Evolutionary conservation across 2,888 invertebrate species (phyloP), one percentile per base, ranked within the genome.

Genomic region (Heliconius charithonia): DNA sequence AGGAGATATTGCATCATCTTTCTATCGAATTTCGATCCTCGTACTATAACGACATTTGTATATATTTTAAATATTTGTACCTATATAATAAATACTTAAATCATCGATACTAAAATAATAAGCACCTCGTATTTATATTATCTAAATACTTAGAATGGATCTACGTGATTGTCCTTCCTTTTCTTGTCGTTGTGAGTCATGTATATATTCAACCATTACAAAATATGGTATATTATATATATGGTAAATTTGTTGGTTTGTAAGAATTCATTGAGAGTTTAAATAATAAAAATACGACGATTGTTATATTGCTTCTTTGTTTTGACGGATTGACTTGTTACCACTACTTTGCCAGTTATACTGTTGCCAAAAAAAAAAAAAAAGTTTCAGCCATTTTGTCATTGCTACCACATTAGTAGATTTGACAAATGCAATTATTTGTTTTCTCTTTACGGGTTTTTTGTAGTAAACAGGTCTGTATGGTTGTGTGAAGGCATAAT

Each of bases 1-100:
- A 45, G 37, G 69, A 41, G 16, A 65, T 56, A 71, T 75, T 79
- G 79, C 77, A 77, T 79, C 71, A 79, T 65, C 56, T 37, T 75
- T 32, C 62, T 32, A 22, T 32, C 51, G 45, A 70, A 62, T 69
- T 67, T 41, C 41, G 41, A 12, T 51, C 51, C 51, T 51, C 6
- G 7, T 51, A 51, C 22, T 51, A 51, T 22, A 51, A 22, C 22
- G 19, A 51, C 22, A 51, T 51, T 19, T 22, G 0, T 22, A 22
- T 51, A 51, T 27, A 65, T 19, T 29, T 65, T 19, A 65, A 65
- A 65, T 65, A 6, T 29, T 25, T 65, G 19, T 29, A 65, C 63
- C 63, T 63, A 22, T 65, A 65, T 19, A 2, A 29, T 32, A 65
- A 27, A 29, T 65, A 65, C 3, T 65, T 65, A 29, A 65, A 65